Conservation (phyloP, 1,140 invertebrate genomes). For the Rhizoglyphus robini region DNA sequence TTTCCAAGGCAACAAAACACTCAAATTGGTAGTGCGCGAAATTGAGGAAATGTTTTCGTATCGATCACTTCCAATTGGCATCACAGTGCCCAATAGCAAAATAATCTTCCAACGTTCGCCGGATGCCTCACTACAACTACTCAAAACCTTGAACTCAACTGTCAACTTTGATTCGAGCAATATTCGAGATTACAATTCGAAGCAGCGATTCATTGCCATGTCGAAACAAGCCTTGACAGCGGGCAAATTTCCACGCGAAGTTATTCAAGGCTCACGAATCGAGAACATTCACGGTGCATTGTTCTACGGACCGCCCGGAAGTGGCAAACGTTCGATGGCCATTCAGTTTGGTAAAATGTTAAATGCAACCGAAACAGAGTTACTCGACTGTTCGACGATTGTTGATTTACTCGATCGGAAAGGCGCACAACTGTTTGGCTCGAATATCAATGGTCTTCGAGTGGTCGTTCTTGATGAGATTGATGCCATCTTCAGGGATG, state of each 20-base stretch:
- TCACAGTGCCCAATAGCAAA: not conserved
- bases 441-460: not conserved
- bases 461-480: not conserved
- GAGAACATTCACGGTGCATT: not conserved
- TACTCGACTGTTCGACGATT: not conserved
- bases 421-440: not conserved
- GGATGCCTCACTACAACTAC: not conserved
- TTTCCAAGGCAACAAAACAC: constrained; percentile 3
- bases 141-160: not conserved
- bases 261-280: not conserved
- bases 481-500: not conserved
- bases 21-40: not conserved
- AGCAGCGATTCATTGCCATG: not conserved
- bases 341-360: not conserved
- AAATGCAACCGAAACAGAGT: not conserved
- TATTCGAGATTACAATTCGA: not conserved
- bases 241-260: not conserved
- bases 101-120: not conserved
- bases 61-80: not conserved
- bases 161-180: not conserved
- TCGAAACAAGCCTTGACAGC: not conserved
- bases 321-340: not conserved
- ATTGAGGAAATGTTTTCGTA: not conserved
- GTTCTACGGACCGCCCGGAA: not conserved
- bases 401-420: not conserved